Base-by-base conservation (phyloP, 1,140 invertebrate species). In the Sminthurinus signatus region DNA sequence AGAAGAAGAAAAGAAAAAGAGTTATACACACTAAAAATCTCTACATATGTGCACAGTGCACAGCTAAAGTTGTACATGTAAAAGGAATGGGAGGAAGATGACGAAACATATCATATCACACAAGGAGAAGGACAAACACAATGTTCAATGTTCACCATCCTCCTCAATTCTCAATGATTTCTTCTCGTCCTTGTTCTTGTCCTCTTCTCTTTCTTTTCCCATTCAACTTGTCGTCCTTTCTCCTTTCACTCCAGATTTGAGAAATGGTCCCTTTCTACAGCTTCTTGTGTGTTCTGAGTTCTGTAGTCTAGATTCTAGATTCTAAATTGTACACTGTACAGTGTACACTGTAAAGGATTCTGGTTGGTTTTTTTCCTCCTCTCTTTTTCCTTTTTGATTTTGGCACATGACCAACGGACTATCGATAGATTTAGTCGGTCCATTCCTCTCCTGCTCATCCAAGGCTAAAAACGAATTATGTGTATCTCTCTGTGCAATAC, bases 241-340 rank as follows among this genome's bases (percentile, higher is more conserved):
- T 48, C 4, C 44, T 48, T 48, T 48, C 51, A 54, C 25, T 54
- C 25, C 8, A 54, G 51, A 54, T 54, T 54, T 54, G 51, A 54
- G 51, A 54, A 54, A 54, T 54, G 51, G 51, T 48, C 8, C 32
- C 32, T 8, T 15, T 36, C 32, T n/a, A 42, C 39, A n/a, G 39
- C 10, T 42, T 42, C 39, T 12, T 42, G 39, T 42, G n/a, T 42
- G n/a, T 42, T 12, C n/a, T 42, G 10, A 10, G 39, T n/a, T 42
- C 39, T n/a, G 39, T n/a, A 12, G 39, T 10, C 39, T 10, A 42
- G n/a, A 42, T 42, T n/a, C 39, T 42, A n/a, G 39, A 10, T 12
- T 42, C 39, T 42, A n/a, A n/a, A n/a, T n/a, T n/a, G n/a, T n/a
- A n/a, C n/a, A n/a, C n/a, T n/a, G n/a, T n/a, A 42, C 39, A 10